Conservation (phyloP, 1,140 invertebrate species). For the Drosophila rufa region DNA sequence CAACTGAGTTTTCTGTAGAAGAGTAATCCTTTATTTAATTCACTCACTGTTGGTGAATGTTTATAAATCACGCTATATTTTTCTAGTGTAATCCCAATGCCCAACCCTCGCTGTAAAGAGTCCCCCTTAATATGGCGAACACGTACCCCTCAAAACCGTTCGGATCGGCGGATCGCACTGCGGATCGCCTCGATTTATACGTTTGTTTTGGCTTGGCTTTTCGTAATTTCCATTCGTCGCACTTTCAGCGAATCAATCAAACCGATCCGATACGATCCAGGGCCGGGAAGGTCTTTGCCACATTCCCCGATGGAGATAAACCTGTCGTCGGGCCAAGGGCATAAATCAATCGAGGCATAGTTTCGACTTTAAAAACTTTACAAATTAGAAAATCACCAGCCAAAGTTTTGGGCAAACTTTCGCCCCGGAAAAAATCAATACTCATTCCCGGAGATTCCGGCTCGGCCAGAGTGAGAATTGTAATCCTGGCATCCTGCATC, state of each 20-base stretch:
- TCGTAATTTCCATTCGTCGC: conserved; percentile 69
- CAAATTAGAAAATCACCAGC: conserved; percentile 53
- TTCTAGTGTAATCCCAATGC: conserved; percentile 17
- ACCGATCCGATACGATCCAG: conserved; percentile 31
- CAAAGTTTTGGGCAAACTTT: conserved; percentile 54
- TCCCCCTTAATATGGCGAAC: conserved; percentile 49
- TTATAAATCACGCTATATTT: neutral
- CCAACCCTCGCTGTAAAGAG: conserved; percentile 28
- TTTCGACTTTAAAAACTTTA: conserved; percentile 57
- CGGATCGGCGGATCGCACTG: conserved; percentile 54
- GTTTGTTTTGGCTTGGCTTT: conserved; percentile 65
- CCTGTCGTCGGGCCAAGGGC: conserved; percentile 63
- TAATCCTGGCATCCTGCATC: conserved; percentile 45
- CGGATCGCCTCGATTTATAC: conserved; percentile 58
- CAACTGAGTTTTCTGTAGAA: neutral
- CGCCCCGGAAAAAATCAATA: conserved; percentile 65
- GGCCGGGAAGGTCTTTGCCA: conserved; percentile 64
- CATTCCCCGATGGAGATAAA: conserved; percentile 63
- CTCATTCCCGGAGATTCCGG: conserved; percentile 17
- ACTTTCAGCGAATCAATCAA: conserved; percentile 77
- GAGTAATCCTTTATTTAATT: neutral
- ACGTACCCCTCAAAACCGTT: conserved; percentile 57
- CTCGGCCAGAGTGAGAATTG: conserved; percentile 42
- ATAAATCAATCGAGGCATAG: conserved; percentile 66
- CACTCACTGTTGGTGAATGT: neutral